Evolutionary conservation across 2,113 vertebrate genomes (phyloP), one percentile per base, ranked within the genome.

Genomic region (Lycaon pictus): DNA sequence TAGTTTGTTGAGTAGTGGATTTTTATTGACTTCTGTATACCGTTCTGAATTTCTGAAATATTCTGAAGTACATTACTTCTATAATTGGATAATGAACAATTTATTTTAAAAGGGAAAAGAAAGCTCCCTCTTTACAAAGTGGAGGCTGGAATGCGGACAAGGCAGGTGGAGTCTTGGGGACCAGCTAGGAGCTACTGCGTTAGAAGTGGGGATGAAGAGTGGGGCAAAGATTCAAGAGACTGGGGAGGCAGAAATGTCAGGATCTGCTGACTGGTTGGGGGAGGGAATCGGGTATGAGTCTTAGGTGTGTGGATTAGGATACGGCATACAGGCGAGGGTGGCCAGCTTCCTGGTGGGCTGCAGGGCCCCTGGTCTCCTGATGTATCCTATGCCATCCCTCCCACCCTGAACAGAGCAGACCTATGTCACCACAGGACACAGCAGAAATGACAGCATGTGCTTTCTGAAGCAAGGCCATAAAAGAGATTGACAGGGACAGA

Each of bases 341-440:
- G 17, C 51, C 63, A 17, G 77, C 53, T 22, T 92, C 63, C 65
- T 13, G 25, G n/a, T 0, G 63, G 65, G 25, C 8, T 35, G n/a
- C 7, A 27, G 1, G 19, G 76, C 23, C n/a, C 5, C 58, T 20
- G 43, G n/a, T n/a, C 76, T 43, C 43, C 37, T 53, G 76, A 51
- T 0, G 10, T 35, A 51, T 22, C 85, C 62, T 11, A 22, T 1
- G 11, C 2, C 0, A 2, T 13, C 51, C 29, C 67, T 37, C 37
- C 56, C 13, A 1, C 72, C 63, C 16, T 60, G 53, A n/a, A 15
- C 1, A 10, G 1, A 29, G 74, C 65, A 56, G 72, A 53, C 25
- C 35, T 48, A 60, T 53, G 63, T 9, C 7, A 43, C 62, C 60
- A 0, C 0, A 1, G 15, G 58, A 11, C 0, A 5, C 0, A 12